Evolutionary conservation across 2,797 vertebrate genomes (phyloP), one percentile per base, ranked within the genome.

Genomic region (Hipposideros larvatus): DNA sequence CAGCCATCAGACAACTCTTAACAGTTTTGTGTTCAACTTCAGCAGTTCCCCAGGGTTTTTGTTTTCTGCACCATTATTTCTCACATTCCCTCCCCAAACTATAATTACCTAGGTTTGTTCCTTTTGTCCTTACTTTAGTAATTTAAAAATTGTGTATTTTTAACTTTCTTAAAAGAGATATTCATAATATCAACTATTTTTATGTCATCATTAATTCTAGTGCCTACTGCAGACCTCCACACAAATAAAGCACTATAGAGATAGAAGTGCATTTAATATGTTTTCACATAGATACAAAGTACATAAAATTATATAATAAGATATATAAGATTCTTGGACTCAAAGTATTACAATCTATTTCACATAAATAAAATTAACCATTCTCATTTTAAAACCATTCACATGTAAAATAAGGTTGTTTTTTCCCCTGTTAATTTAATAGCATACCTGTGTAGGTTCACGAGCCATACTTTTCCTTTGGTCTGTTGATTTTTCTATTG

Each of bases 401-500:
- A 73, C 19, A 85, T 1, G 24, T 31, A 53, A 86, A 83, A 34
- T 31, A 91, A 89, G 15, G 8, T 46, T 41, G 61, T 65, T 18
- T 77, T 85, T 34, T 59, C 57, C 41, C 41, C 73, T 92, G 51
- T 79, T 78, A 87, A 93, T 7, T 66, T 80, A 75, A 51, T 21
- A 71, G 18, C 96, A 55, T 97, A 99, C 99, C 99, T 99, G 99
- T 59, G 98, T 82, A 78, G 98, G 98, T 96, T 99, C 99, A 16
- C 99, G 98, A 98, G 99, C 99, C 99, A 99, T 99, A 98, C 99
- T 99, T 98, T 99, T 99, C 97, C 99, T 99, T 98, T 99, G 99
- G 96, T 99, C 99, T 10, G 99, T 99, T 21, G 99, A 99, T 97
- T 99, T 99, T 98, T 99, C 99, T 99, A 99, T 99, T 96, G 99